Evolutionary conservation across 2,888 invertebrate genomes (phyloP).

Genomic region (Philereme vetulata): DNA sequence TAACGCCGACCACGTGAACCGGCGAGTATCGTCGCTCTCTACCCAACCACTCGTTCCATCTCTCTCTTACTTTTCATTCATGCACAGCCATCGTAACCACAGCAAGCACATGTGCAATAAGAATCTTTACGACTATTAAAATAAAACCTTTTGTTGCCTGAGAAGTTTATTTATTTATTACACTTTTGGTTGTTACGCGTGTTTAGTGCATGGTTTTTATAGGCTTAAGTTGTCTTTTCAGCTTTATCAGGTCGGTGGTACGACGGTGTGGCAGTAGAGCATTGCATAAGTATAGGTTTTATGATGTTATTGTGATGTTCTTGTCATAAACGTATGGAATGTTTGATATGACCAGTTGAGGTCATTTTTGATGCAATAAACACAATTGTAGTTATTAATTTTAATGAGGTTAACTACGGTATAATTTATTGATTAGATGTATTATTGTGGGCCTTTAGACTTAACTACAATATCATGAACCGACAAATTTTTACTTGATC

Average conservation of each 20-base stretch:
- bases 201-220: constrained; percentile 85
- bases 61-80: constrained; percentile 76
- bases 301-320: constrained; percentile 83
- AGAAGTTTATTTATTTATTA: constrained; percentile 77
- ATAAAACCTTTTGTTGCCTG: constrained; percentile 81
- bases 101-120: constrained; percentile 72
- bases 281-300: constrained; percentile 83
- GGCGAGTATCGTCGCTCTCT: constrained; percentile 65
- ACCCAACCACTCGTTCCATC: constrained; percentile 57
- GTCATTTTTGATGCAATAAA: constrained; percentile 67
- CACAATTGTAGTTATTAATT: constrained; percentile 65
- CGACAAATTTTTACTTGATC: too few relatives aligned
- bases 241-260: constrained; percentile 83
- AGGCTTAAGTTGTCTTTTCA: constrained; percentile 83
- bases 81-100: constrained; percentile 73
- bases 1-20: constrained; percentile 77
- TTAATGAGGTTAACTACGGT: constrained; percentile 56
- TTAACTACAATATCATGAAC: neutral
- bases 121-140: constrained; percentile 75
- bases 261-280: constrained; percentile 81
- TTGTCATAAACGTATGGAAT: constrained; percentile 79
- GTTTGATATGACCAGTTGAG: constrained; percentile 74
- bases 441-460: constrained; percentile 24
- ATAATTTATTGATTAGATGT: constrained; percentile 27
- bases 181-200: constrained; percentile 71